Conservation (phyloP, 2,113 vertebrate species). For the Cisticola juncidis region DNA sequence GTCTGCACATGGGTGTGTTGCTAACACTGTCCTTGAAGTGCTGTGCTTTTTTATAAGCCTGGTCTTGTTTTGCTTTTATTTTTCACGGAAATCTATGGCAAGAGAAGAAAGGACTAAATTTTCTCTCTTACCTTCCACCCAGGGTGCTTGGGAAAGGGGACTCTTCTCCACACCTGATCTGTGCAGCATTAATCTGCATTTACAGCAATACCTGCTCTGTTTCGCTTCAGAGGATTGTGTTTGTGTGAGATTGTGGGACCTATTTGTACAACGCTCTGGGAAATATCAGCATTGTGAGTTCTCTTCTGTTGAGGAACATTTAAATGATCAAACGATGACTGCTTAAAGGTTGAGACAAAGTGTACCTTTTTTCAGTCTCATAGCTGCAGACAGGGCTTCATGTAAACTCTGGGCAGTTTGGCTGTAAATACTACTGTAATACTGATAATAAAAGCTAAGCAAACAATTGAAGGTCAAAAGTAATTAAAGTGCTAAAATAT, state of each 20-base stretch:
- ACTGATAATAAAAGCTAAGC: background rate
- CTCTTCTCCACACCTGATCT: background rate
- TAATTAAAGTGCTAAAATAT: background rate
- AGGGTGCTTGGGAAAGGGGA: background rate
- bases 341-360: background rate
- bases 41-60: background rate
- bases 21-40: background rate
- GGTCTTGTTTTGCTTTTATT: slow-evolving; percentile 16
- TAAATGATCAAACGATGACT: background rate
- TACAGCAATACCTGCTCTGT: background rate
- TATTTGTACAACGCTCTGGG: background rate
- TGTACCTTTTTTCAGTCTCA: background rate
- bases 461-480: background rate
- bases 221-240: background rate
- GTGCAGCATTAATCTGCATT: background rate
- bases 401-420: background rate
- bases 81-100: background rate
- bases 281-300: rapidly evolving
- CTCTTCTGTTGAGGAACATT: background rate
- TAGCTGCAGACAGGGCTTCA: background rate
- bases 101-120: background rate
- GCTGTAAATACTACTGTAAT: background rate
- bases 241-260: background rate
- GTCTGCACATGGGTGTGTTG: slow-evolving; percentile 25
- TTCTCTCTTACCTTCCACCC: background rate